These are phyloP conservation scores for Oreamnos americanus DNA, from an alignment of 2,113 vertebrate genomes.

Conservation along the genomic window DNA sequence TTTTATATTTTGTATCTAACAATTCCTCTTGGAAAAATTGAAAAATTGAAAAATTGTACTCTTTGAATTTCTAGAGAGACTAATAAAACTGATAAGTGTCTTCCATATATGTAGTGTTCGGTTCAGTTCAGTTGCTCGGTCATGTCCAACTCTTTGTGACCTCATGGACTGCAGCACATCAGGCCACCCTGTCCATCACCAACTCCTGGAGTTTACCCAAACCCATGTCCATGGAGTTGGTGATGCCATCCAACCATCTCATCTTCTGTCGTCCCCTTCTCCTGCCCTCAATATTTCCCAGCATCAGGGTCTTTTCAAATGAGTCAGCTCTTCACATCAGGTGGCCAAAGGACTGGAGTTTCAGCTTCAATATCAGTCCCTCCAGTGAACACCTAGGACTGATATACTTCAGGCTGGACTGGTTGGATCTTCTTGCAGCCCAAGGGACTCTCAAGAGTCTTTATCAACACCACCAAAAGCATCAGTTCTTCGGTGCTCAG, in stretches of 20 bases:
- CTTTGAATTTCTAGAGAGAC: background rate
- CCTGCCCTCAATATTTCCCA: background rate
- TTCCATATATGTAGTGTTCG: background rate
- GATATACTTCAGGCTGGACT: background rate
- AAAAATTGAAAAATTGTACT: background rate
- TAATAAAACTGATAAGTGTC: background rate
- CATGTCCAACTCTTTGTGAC: background rate
- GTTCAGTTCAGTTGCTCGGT: background rate
- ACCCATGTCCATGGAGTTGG: background rate
- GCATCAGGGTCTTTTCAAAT: background rate
- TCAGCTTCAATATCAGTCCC: background rate
- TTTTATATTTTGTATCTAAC: background rate
- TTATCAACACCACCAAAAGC: background rate
- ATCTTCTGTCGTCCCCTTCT: background rate
- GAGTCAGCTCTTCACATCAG: background rate
- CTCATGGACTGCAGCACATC: rapidly evolving
- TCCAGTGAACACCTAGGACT: background rate
- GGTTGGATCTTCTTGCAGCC: background rate
- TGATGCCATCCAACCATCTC: background rate
- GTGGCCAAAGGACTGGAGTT: background rate
- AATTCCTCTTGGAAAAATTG: background rate
- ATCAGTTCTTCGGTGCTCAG: background rate
- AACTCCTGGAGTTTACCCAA: background rate
- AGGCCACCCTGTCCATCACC: background rate
- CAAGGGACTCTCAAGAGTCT: background rate